phyloP scores from a whole-genome alignment of 2,113 vertebrate genomes.

The Phasianus colchicus region DNA sequence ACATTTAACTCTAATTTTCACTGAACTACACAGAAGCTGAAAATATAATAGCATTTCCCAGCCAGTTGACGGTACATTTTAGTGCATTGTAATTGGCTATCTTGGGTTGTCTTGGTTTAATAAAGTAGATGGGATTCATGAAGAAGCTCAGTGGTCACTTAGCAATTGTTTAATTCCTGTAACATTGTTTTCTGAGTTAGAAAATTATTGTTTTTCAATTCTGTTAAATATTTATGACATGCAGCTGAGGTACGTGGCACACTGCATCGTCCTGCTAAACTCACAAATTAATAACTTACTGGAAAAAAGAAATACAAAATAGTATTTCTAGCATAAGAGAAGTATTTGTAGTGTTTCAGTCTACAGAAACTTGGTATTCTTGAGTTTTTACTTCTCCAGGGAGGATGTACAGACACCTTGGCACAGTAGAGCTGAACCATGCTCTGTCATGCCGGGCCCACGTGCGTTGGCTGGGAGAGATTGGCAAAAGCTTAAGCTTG shows the following conservation, averaged over 20 bases:
- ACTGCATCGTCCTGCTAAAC: neutral
- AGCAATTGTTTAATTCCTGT: conserved; percentile 64
- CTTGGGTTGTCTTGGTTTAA: neutral
- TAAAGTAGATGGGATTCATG: conserved; percentile 43
- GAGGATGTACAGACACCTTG: neutral
- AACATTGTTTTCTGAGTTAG: conserved; percentile 9
- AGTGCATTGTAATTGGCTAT: conserved; percentile 53
- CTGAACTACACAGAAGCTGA: conserved; percentile 32
- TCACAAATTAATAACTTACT: neutral
- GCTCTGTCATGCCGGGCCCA: rapidly evolving
- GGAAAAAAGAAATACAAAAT: neutral
- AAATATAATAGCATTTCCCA: conserved; percentile 38
- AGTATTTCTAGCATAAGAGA: neutral
- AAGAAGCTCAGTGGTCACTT: conserved; percentile 55
- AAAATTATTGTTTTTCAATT: conserved; percentile 25
- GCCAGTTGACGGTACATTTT: neutral
- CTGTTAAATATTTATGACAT: conserved; percentile 51
- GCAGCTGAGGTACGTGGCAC: neutral
- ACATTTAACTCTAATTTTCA: conserved; percentile 47
- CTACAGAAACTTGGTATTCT: neutral
- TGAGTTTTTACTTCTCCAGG: neutral
- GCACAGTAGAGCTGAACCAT: neutral
- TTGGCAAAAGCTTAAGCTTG: rapidly evolving
- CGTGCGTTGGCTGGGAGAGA: neutral
- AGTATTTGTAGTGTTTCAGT: neutral